phyloP scores from a whole-genome alignment of 2,113 vertebrate genomes.

The Pampusana beccarii region DNA sequence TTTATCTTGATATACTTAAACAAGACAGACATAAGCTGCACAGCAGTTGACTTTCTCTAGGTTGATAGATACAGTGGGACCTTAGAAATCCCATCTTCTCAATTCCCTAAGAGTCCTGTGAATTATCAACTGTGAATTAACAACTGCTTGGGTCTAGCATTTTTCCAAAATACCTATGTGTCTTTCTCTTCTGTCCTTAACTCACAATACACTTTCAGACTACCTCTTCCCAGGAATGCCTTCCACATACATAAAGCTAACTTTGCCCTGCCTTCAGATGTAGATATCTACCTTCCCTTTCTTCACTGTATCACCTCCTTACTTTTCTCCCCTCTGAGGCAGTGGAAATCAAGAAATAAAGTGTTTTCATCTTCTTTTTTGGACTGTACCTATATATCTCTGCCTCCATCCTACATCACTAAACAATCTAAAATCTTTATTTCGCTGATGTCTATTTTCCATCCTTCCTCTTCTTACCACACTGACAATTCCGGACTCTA shows the following conservation, averaged over 20 bases:
- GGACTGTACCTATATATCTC: background rate
- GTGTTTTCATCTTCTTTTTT: background rate
- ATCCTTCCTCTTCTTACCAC: background rate
- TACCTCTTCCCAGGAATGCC: background rate
- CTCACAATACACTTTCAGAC: background rate
- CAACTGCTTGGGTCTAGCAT: background rate
- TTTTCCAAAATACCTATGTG: background rate
- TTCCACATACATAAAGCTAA: background rate
- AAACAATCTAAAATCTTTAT: background rate
- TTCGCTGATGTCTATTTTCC: background rate
- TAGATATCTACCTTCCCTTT: background rate
- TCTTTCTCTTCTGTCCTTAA: background rate
- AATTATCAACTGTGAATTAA: background rate
- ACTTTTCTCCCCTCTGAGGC: background rate
- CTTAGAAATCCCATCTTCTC: background rate
- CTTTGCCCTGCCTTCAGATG: background rate
- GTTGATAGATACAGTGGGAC: background rate
- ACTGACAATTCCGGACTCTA: background rate
- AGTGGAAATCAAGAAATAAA: background rate
- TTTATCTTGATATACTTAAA: background rate
- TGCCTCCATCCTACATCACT: background rate
- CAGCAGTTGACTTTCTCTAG: background rate
- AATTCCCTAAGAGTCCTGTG: background rate
- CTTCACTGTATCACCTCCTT: background rate
- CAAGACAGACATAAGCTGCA: background rate